A percentile compares a stretch with the other conserved stretches of the same genome.
These are phyloP conservation scores for Hylyphantes graminicola DNA, from an alignment of 1,140 invertebrate species.

Conservation along the genomic window DNA sequence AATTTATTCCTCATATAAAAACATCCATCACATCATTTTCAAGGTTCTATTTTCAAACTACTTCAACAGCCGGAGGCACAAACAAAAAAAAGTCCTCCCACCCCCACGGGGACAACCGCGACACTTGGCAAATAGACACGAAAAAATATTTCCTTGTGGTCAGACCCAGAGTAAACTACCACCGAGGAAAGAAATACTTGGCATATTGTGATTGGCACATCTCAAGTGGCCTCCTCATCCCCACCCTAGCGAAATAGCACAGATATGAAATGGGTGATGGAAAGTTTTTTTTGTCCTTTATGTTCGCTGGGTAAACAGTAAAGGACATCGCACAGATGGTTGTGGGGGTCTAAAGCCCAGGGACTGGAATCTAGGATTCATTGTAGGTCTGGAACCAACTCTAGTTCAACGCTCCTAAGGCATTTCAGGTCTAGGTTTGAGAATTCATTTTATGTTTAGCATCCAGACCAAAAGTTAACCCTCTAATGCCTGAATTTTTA, in stretches of 20 bases:
- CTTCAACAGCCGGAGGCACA: conserved; percentile 2
- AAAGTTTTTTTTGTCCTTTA: no score
- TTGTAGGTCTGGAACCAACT: no score
- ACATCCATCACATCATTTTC: conserved; percentile 11
- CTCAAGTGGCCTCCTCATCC: neutral
- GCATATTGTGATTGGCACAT: conserved; percentile 39
- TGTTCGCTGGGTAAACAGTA: conserved; percentile 16
- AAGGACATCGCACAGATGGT: neutral
- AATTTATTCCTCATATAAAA: neutral
- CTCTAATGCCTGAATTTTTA: no score
- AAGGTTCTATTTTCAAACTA: neutral
- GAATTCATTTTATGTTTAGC: no score
- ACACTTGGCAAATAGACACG: neutral
- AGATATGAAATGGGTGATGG: conserved; percentile 14
- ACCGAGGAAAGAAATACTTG: neutral
- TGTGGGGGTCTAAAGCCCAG: neutral
- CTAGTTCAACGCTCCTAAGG: no score
- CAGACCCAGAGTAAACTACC: conserved; percentile 11
- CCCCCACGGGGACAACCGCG: neutral
- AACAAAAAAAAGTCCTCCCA: conserved; percentile 16
- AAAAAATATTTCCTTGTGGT: conserved; percentile 49
- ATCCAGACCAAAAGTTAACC: no score
- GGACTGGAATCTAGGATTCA: no score
- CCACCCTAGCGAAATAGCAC: neutral
- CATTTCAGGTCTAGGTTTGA: no score